A percentile compares a stretch with the other conserved stretches of the same genome.
phyloP scores from a whole-genome alignment of 1,140 invertebrate species.

The Drosophila mauritiana region DNA sequence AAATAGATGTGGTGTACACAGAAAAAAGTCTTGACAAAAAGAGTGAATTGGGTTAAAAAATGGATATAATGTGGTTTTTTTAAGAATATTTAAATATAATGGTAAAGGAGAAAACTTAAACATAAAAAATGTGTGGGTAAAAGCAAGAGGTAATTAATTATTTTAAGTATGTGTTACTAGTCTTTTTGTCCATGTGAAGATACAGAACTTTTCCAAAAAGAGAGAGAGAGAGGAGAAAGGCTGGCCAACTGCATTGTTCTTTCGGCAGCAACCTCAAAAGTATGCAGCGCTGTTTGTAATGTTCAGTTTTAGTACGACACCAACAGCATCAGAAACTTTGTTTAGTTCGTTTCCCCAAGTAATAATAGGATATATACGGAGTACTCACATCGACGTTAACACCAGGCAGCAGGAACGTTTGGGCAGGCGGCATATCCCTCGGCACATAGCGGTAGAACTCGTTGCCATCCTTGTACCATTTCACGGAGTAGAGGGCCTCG shows the following conservation, averaged over 20 bases:
- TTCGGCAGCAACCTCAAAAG: constrained; percentile 59
- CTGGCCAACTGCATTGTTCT: constrained; percentile 44
- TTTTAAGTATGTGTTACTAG: too few relatives aligned
- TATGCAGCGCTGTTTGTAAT: constrained; percentile 75
- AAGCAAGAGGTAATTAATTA: too few relatives aligned
- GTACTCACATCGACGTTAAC: constrained; percentile 88
- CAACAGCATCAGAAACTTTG: constrained; percentile 1
- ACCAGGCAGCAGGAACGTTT: constrained; percentile 87
- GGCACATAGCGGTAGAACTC: constrained; percentile 93
- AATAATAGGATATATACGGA: background rate
- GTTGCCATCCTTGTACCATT: constrained; percentile 92
- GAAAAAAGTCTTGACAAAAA: background rate
- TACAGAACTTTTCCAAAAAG: background rate
- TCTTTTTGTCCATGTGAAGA: constrained; percentile 1
- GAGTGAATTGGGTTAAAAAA: background rate
- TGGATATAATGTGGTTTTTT: background rate
- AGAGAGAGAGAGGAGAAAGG: background rate
- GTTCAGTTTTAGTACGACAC: constrained; percentile 50
- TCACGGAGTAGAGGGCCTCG: constrained; percentile 90
- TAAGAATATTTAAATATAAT: background rate
- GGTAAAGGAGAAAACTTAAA: background rate
- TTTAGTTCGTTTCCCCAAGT: constrained; percentile 4
- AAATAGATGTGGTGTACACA: background rate
- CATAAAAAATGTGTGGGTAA: background rate
- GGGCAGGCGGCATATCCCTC: constrained; percentile 87